Conservation (phyloP, 2,888 invertebrate genomes). For the Neocrepidodera transversa region DNA sequence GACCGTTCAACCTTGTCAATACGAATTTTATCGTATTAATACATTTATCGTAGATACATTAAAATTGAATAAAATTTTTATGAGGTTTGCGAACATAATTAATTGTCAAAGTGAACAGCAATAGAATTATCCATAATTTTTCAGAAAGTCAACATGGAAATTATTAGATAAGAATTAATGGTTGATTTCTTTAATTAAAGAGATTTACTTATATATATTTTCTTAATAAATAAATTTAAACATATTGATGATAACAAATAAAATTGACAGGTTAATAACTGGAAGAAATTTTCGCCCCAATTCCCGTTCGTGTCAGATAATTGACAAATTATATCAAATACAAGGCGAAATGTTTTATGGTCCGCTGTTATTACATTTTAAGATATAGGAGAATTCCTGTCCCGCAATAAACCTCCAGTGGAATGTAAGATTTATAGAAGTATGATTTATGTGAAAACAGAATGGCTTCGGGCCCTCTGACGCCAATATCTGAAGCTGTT, state of each 20-base stretch:
- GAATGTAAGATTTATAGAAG: constrained; percentile 53
- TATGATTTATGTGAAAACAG: constrained; percentile 51
- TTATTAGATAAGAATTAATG: too few species aligned
- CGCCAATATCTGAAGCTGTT: constrained; percentile 32
- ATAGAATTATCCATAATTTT: too few species aligned
- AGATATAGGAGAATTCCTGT: constrained; percentile 28
- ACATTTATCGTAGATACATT: too few species aligned
- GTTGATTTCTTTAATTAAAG: too few species aligned
- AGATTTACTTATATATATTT: too few species aligned
- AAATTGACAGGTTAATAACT: background rate
- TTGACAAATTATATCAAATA: constrained; percentile 47
- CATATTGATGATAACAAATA: too few species aligned
- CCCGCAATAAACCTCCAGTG: constrained; percentile 27
- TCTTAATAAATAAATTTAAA: too few species aligned
- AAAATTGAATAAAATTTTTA: too few species aligned
- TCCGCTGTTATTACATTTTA: constrained; percentile 50
- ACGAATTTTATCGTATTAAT: too few species aligned
- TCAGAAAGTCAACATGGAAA: too few species aligned
- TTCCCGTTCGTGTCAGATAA: constrained; percentile 29
- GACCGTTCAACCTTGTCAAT: constrained; percentile 8
- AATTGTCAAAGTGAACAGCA: too few species aligned
- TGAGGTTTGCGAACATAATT: too few species aligned
- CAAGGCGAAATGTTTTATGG: constrained; percentile 44
- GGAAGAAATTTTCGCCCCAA: constrained; percentile 17
- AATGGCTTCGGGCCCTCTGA: constrained; percentile 40